Evolutionary conservation across 2,888 invertebrate genomes (phyloP), one percentile per base, ranked within the genome.

Genomic region (Harpagoxenus sublaevis): DNA sequence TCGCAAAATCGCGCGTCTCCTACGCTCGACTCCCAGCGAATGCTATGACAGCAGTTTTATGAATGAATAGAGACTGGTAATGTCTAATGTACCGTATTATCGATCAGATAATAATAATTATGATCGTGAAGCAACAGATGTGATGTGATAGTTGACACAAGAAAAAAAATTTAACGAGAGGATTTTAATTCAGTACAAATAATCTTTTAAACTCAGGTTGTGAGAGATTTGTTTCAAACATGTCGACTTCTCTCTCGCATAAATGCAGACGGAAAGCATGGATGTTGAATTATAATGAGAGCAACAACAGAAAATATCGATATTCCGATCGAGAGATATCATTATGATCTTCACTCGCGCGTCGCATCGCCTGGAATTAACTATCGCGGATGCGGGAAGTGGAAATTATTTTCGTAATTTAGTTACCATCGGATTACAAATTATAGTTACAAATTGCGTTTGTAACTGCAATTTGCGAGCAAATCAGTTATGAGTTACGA

Each of bases 1-100:
- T 89, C 89, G 73, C 74, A 60, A 83, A 77, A 88, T 86, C 86
- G 77, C 75, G 77, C 66, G 74, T 82, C 85, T 78, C 81, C 84
- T 83, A 77, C 81, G 78, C 85, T 63, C 62, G 74, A 60, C 51
- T 78, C 78, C 53, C 70, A 35, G 35, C 28, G 9, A 48, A 62
- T 23, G 23, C 31, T 35, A 9, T 39, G 6, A 55, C 23, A 31
- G 39, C n/a, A 42, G 18, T 42, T 42, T 78, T 9, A 48, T n/a
- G 55, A 48, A 68, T 31, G 45, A 68, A 15, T 57, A 18, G 23
- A 70, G 18, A 57, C 23, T 48, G 35, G 3, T 48, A 68, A 57
- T 18, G 35, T 10, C 12, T 48, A 68, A 57, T 18, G 35, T 10
- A 18, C 15, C 39, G 8, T 9, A 45, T 57, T 31, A 39, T 4